These are phyloP conservation scores for Lepus americanus DNA, from an alignment of 2,113 vertebrate genomes.

Conservation along the genomic window DNA sequence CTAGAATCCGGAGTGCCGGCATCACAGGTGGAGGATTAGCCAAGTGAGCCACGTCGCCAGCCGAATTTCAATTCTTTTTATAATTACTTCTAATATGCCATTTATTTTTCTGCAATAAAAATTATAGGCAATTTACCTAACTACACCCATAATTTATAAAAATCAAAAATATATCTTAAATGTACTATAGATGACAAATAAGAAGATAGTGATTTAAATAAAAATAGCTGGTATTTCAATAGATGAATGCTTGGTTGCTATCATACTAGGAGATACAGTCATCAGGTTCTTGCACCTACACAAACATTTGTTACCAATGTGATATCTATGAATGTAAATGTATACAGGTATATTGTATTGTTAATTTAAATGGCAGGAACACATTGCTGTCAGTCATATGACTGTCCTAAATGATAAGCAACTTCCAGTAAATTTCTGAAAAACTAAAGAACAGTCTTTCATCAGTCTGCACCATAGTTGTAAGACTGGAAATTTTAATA, in stretches of 20 bases:
- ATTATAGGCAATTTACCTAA: background rate
- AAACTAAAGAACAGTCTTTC: background rate
- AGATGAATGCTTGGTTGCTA: background rate
- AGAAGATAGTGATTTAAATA: background rate
- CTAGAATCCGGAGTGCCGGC: no score
- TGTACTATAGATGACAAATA: background rate
- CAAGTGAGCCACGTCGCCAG: no score
- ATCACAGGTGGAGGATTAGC: no score
- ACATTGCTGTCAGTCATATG: background rate
- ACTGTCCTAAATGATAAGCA: background rate
- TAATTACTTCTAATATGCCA: background rate
- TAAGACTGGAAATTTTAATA: background rate
- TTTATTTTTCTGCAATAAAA: background rate
- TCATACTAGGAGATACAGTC: background rate
- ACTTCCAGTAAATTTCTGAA: background rate
- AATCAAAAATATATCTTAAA: background rate
- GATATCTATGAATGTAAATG: background rate
- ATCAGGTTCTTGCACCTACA: background rate
- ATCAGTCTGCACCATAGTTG: background rate
- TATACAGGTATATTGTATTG: background rate
- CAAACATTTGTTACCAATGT: background rate
- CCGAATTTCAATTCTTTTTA: background rate
- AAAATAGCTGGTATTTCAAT: background rate
- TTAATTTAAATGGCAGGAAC: background rate
- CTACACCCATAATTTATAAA: constrained; percentile 30